A percentile compares a stretch with the other conserved stretches of the same genome.
Evolutionary conservation across 2,888 invertebrate species (phyloP).

Genomic region (Lottia scabra): DNA sequence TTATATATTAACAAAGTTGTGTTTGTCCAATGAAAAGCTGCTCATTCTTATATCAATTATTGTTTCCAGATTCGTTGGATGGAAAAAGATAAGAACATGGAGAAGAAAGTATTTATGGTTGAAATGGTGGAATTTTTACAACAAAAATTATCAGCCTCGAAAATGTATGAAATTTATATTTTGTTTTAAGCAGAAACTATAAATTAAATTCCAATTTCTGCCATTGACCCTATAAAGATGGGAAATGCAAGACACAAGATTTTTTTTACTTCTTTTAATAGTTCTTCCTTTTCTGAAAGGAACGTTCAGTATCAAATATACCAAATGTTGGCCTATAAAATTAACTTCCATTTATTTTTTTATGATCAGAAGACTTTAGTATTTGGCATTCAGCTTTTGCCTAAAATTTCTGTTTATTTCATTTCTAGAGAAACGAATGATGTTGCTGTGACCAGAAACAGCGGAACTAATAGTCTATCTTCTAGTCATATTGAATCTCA

Average conservation of each 20-base stretch:
- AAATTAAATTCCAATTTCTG: not conserved
- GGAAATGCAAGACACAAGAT: too few relatives aligned
- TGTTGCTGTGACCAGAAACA: not conserved
- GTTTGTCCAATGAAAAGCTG: too few relatives aligned
- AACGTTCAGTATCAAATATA: too few relatives aligned
- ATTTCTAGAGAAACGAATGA: not conserved
- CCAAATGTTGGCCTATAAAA: too few relatives aligned
- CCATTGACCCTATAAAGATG: not conserved
- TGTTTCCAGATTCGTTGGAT: slow-evolving; percentile 12
- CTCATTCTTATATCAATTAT: too few relatives aligned
- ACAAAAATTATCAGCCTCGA: slow-evolving; percentile 73
- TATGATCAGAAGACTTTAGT: too few relatives aligned
- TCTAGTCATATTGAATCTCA: slow-evolving; percentile 7
- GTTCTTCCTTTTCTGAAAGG: too few relatives aligned
- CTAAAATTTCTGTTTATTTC: not conserved
- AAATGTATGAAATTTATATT: slow-evolving; percentile 33
- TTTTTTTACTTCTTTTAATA: too few relatives aligned
- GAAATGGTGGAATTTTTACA: slow-evolving; percentile 81
- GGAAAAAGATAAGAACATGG: slow-evolving; percentile 73
- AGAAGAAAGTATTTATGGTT: slow-evolving; percentile 74
- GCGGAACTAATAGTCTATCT: not conserved
- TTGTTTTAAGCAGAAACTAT: not conserved
- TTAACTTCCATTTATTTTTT: too few relatives aligned
- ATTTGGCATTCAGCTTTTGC: not conserved
- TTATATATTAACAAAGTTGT: too few relatives aligned